A percentile compares a stretch with the other conserved stretches of the same genome.
phyloP scores from a whole-genome alignment of 2,113 vertebrate species.

The Anthoscopus minutus region DNA sequence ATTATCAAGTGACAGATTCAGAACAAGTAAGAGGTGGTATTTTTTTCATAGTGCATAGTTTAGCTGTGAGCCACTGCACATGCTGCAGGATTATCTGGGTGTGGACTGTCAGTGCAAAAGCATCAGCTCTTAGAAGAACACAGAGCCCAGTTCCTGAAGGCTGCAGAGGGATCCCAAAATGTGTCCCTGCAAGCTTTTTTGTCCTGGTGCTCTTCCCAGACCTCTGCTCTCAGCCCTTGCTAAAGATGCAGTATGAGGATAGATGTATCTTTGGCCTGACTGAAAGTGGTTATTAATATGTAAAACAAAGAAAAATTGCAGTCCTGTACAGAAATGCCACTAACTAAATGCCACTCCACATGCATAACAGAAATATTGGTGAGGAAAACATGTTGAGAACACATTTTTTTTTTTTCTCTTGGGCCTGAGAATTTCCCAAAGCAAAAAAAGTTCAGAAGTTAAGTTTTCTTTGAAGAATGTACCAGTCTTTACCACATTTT shows the following conservation, averaged over 20 bases:
- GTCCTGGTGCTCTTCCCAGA: not conserved
- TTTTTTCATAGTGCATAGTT: not conserved
- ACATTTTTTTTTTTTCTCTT: not conserved
- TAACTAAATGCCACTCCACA: not conserved
- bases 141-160: not conserved
- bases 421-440: not conserved
- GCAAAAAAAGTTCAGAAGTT: rapidly evolving
- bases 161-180: not conserved
- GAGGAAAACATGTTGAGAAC: not conserved
- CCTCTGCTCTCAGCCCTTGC: not conserved
- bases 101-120: not conserved
- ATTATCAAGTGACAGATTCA: not conserved
- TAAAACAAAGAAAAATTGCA: not conserved
- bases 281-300: not conserved
- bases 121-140: not conserved
- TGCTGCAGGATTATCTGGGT: not conserved
- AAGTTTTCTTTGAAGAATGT: not conserved
- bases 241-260: not conserved
- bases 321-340: not conserved
- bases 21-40: not conserved
- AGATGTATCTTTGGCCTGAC: not conserved
- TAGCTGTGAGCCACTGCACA: not conserved
- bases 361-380: not conserved
- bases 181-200: not conserved
- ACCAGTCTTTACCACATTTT: not conserved